Conservation (phyloP, 1,140 invertebrate genomes). For the Drosophila subobscura region DNA sequence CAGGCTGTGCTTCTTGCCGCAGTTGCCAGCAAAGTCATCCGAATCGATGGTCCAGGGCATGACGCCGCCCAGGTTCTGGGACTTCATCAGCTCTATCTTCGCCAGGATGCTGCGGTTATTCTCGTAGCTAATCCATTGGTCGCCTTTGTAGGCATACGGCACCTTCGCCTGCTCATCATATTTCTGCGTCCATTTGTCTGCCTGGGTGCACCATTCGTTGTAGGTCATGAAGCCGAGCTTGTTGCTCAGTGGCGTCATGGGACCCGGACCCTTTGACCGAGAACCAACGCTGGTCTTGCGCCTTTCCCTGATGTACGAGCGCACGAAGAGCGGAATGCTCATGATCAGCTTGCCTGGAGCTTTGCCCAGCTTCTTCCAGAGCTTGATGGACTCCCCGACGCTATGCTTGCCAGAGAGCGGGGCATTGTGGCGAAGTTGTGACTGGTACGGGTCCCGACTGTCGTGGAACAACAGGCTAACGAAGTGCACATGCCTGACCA, state of each 20-base stretch:
- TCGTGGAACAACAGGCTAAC: conserved; percentile 89
- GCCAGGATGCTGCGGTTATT: conserved; percentile 76
- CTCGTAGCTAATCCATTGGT: conserved; percentile 84
- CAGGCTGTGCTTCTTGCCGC: conserved; percentile 82
- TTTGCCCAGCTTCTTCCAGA: conserved; percentile 85
- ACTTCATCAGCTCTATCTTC: conserved; percentile 63
- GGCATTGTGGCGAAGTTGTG: conserved; percentile 85
- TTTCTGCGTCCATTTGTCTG: conserved; percentile 19
- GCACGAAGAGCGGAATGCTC: conserved; percentile 88
- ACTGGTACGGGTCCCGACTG: conserved; percentile 86
- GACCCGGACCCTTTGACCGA: conserved; percentile 85
- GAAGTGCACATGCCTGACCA: conserved; percentile 85
- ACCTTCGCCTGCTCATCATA: conserved; percentile 63
- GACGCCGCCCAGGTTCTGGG: conserved; percentile 84
- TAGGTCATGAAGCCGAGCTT: conserved; percentile 89
- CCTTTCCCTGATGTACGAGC: conserved; percentile 85
- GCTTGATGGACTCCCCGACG: conserved; percentile 83
- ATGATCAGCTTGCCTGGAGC: conserved; percentile 86
- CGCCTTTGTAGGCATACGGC: conserved; percentile 71
- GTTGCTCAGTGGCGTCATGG: conserved; percentile 87
- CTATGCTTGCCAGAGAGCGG: conserved; percentile 83
- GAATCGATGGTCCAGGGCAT: conserved; percentile 87
- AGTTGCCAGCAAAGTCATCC: conserved; percentile 84
- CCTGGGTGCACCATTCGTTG: conserved; percentile 86
- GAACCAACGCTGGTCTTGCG: conserved; percentile 84